These are phyloP conservation scores for Actinia equina DNA, from an alignment of 64 coral and sea anemone genomes.

Conservation along the genomic window DNA sequence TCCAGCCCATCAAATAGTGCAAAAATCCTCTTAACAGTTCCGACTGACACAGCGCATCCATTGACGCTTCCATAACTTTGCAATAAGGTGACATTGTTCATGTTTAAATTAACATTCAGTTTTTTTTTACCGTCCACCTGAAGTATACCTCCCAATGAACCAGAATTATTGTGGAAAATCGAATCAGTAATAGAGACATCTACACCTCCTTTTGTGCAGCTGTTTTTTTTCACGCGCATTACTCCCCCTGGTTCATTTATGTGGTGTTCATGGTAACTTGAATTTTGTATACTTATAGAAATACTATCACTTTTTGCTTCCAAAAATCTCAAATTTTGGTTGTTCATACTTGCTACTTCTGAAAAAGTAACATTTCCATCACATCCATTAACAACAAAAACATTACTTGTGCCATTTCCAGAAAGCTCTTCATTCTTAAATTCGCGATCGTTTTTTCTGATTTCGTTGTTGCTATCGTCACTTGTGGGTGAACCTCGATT, in stretches of 20 bases:
- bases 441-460: background rate
- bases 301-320: background rate
- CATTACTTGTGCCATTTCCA: background rate
- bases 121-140: background rate
- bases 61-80: background rate
- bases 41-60: background rate
- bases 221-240: background rate
- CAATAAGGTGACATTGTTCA: background rate
- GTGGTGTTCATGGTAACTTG: constrained; percentile 8
- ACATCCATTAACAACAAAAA: background rate
- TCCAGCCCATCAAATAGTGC: background rate
- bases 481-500: too few species aligned
- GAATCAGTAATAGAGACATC: background rate
- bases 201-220: background rate
- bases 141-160: background rate
- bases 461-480: background rate
- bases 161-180: background rate
- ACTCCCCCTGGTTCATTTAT: background rate
- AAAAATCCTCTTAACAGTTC: background rate
- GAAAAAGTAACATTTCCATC: background rate
- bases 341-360: background rate
- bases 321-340: background rate
- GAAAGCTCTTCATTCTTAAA: background rate
- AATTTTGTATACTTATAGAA: background rate
- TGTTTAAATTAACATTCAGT: background rate